phyloP scores from a whole-genome alignment of 1,140 invertebrate genomes.

The Melipona quadrifasciata region DNA sequence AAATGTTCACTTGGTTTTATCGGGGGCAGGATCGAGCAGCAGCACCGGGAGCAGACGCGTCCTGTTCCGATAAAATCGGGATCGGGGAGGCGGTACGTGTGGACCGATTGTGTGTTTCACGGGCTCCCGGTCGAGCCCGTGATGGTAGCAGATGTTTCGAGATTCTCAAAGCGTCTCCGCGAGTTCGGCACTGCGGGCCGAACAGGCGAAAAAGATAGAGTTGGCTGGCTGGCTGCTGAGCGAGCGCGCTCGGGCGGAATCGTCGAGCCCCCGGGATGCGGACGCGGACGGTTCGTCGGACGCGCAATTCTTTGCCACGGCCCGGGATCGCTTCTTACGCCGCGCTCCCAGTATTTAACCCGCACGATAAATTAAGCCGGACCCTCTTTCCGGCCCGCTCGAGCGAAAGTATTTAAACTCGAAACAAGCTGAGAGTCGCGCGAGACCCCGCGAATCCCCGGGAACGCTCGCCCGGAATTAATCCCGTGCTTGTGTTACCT shows the following conservation, averaged over 20 bases:
- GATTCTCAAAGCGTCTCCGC: conserved; percentile 65
- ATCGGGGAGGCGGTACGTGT: conserved; percentile 18
- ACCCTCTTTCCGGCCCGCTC: conserved; percentile 68
- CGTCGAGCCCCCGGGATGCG: neutral
- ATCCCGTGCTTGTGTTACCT: conserved; percentile 40
- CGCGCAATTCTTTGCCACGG: conserved; percentile 41
- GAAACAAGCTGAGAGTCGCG: conserved; percentile 62
- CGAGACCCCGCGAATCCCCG: conserved; percentile 23
- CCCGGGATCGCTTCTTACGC: conserved; percentile 11
- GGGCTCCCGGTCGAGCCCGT: conserved; percentile 54
- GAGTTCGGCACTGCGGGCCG: neutral
- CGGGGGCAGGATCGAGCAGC: conserved; percentile 17
- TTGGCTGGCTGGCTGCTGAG: neutral
- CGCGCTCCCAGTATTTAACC: conserved; percentile 59
- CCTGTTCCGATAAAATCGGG: conserved; percentile 40
- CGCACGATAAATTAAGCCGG: conserved; percentile 71
- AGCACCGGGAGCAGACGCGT: conserved; percentile 25
- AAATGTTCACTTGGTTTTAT: conserved; percentile 4
- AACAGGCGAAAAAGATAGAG: neutral
- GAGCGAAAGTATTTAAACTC: conserved; percentile 69
- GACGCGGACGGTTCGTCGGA: conserved; percentile 19
- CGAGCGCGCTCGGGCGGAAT: conserved; percentile 29
- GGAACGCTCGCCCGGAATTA: conserved; percentile 48
- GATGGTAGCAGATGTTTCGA: conserved; percentile 68
- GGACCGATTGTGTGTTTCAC: conserved; percentile 50